A percentile compares a stretch with the other conserved stretches of the same genome.
phyloP scores from a whole-genome alignment of 2,888 invertebrate species.

The Pseudeuparius sepicola region DNA sequence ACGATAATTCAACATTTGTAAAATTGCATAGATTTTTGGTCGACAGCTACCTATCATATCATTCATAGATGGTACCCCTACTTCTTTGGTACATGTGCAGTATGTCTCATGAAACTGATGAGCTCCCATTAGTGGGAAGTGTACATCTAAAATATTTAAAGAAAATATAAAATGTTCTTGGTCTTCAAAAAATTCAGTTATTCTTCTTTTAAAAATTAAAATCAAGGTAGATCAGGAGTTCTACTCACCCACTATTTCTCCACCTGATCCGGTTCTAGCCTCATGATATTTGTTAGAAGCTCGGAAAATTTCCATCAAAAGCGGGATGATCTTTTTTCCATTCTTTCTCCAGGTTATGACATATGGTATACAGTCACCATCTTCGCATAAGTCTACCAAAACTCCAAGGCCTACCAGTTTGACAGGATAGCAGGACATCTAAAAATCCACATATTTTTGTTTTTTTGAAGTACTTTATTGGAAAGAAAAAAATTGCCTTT shows the following conservation, averaged over 20 bases:
- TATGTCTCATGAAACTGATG: constrained; percentile 35
- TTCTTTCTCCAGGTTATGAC: constrained; percentile 40
- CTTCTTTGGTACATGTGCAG: constrained; percentile 26
- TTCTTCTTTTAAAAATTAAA: constrained; percentile 5
- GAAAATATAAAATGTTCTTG: too few species aligned
- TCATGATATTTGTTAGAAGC: constrained; percentile 36
- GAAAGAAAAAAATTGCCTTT: too few species aligned
- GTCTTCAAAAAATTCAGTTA: too few species aligned
- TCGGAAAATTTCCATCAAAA: constrained; percentile 38
- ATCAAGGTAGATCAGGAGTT: background rate
- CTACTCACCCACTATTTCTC: constrained; percentile 33
- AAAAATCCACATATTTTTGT: constrained; percentile 16
- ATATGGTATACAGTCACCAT: constrained; percentile 34
- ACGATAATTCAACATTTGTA: constrained; percentile 33
- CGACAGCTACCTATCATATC: constrained; percentile 39
- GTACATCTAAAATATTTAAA: constrained; percentile 29
- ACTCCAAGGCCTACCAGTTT: constrained; percentile 37
- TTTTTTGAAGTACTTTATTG: too few species aligned
- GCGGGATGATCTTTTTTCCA: constrained; percentile 32
- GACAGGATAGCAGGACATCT: constrained; percentile 32
- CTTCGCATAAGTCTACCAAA: constrained; percentile 37
- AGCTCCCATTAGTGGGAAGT: constrained; percentile 37
- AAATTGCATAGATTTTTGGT: constrained; percentile 41
- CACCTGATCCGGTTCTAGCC: constrained; percentile 31
- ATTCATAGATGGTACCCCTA: constrained; percentile 33